Conservation (phyloP, 2,113 vertebrate species). For the Manacus vitellinus region DNA sequence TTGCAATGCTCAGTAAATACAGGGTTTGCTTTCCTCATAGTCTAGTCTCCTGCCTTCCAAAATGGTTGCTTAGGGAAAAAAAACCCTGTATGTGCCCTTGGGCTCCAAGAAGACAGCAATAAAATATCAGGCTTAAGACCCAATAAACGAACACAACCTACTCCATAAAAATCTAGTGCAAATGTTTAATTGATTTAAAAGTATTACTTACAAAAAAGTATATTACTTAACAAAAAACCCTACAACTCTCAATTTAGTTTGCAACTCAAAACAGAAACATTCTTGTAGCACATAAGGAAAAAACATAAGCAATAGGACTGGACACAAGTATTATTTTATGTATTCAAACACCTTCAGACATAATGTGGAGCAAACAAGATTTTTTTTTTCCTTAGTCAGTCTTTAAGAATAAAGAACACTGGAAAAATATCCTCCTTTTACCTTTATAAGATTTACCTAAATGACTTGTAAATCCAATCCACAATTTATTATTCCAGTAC, state of each 20-base stretch:
- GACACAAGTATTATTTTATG: not conserved
- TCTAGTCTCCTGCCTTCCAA: not conserved
- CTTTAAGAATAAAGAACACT: not conserved
- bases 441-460: not conserved
- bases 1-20: not conserved
- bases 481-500: not conserved
- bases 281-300: not conserved
- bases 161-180: not conserved
- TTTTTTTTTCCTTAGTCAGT: not conserved
- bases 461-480: not conserved
- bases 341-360: not conserved
- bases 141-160: not conserved
- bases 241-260: not conserved
- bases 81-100: not conserved
- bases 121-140: not conserved
- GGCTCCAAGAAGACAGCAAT: not conserved
- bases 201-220: not conserved
- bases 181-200: not conserved
- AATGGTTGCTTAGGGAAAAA: not conserved
- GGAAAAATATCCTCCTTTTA: not conserved
- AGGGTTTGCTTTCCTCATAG: not conserved
- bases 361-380: rapidly evolving
- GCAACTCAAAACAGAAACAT: not conserved
- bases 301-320: not conserved
- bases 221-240: not conserved